Evolutionary conservation across 2,113 vertebrate species (phyloP).

Genomic region (Thunnus maccoyii): DNA sequence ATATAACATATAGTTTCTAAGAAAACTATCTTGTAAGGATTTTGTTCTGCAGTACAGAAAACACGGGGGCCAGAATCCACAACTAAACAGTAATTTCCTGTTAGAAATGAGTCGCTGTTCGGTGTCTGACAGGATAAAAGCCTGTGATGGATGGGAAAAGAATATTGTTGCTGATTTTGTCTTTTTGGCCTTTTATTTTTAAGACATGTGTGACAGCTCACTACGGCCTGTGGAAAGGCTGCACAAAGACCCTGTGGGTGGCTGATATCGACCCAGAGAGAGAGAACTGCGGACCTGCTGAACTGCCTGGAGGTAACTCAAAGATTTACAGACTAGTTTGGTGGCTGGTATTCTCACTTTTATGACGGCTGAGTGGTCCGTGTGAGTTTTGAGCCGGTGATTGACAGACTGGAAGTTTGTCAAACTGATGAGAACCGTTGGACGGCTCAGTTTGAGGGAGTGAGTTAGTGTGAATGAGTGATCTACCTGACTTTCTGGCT

Average conservation of each 20-base stretch:
- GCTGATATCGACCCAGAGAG: slow-evolving; percentile 86
- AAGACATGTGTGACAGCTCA: slow-evolving; percentile 88
- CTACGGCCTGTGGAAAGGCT: slow-evolving; percentile 91
- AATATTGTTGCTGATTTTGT: background rate
- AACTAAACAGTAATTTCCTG: slow-evolving; percentile 13
- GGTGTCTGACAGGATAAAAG: background rate
- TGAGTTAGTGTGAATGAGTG: slow-evolving; percentile 35
- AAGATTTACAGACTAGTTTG: background rate
- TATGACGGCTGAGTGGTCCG: slow-evolving; percentile 12
- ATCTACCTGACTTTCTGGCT: slow-evolving; percentile 37
- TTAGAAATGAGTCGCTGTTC: background rate
- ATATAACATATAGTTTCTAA: background rate
- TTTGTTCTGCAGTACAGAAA: background rate
- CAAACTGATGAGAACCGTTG: slow-evolving; percentile 1
- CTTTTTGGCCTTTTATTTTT: background rate
- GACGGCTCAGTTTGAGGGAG: slow-evolving; percentile 28
- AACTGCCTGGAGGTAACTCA: slow-evolving; percentile 89
- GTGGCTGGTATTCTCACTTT: slow-evolving; percentile 13
- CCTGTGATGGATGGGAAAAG: background rate
- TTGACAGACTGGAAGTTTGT: slow-evolving; percentile 38
- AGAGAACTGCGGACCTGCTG: slow-evolving; percentile 89
- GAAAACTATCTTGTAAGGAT: no score
- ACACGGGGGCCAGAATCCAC: background rate
- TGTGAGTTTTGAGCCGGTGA: slow-evolving; percentile 28
- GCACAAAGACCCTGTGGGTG: slow-evolving; percentile 89